Conservation (phyloP, 2,888 invertebrate genomes). For the Parthenolecanium corni region DNA sequence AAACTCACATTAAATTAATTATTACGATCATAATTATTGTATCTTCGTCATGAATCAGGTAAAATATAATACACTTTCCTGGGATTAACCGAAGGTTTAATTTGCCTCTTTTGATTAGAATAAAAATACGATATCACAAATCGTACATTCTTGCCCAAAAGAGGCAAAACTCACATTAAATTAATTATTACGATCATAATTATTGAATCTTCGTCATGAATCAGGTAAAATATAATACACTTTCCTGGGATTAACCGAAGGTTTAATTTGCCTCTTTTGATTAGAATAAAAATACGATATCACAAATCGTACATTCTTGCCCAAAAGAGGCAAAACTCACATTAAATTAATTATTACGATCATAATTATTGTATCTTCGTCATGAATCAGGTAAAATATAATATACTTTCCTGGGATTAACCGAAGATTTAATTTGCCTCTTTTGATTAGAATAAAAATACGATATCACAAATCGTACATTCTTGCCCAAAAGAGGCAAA, state of each 20-base stretch:
- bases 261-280: conserved; percentile 11
- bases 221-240: conserved; percentile 34
- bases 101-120: conserved; percentile 42
- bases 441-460: background rate
- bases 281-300: background rate
- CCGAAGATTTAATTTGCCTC: background rate
- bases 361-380: too few relatives aligned
- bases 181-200: background rate
- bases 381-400: background rate
- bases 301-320: conserved; percentile 12
- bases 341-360: too few relatives aligned
- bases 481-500: background rate
- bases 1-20: background rate
- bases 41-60: conserved; percentile 38
- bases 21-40: too few relatives aligned
- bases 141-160: conserved; percentile 30
- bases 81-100: conserved; percentile 39
- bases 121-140: conserved; percentile 33
- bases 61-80: conserved; percentile 35
- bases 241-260: conserved; percentile 28
- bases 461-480: background rate
- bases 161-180: background rate
- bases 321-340: conserved; percentile 8
- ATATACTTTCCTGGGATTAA: background rate
- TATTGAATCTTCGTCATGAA: conserved; percentile 39